phyloP scores from a whole-genome alignment of 2,797 vertebrate species.

The Aeoliscus strigatus region DNA sequence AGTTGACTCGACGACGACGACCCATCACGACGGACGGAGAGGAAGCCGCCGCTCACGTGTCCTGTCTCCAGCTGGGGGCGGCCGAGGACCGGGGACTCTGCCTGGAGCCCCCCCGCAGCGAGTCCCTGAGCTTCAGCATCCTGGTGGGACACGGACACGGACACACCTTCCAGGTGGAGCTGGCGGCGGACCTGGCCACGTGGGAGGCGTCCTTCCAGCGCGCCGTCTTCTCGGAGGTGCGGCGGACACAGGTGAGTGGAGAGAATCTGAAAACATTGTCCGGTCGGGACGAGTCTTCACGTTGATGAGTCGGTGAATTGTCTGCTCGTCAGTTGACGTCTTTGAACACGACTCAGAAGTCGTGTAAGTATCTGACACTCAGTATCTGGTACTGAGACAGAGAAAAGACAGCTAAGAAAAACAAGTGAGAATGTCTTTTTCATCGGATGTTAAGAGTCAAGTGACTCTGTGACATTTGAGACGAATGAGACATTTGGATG shows the following conservation, averaged over 20 bases:
- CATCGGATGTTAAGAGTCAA: too few species aligned
- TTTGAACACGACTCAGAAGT: too few species aligned
- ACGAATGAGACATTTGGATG: too few species aligned
- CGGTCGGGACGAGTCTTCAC: not conserved
- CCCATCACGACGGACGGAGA: too few species aligned
- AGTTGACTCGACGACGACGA: constrained; percentile 80
- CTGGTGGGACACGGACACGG: constrained; percentile 84
- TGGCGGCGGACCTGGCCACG: constrained; percentile 81
- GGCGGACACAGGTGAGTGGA: constrained; percentile 86
- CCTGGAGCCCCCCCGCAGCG: constrained; percentile 80
- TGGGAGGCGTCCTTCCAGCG: constrained; percentile 94
- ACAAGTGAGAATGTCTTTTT: too few species aligned
- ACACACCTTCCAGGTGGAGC: constrained; percentile 85
- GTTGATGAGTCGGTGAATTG: not conserved
- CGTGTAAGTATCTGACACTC: too few species aligned
- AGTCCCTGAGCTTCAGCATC: constrained; percentile 87
- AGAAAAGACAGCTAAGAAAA: too few species aligned
- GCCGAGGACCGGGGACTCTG: constrained; percentile 83
- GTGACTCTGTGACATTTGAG: too few species aligned
- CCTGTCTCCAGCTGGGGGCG: too few species aligned
- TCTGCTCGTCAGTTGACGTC: not conserved
- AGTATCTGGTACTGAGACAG: too few species aligned
- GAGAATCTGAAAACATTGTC: too few species aligned
- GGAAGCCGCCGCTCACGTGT: too few species aligned
- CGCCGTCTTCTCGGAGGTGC: constrained; percentile 90